Conservation (phyloP, 2,113 vertebrate genomes). For the Caloenas nicobarica region DNA sequence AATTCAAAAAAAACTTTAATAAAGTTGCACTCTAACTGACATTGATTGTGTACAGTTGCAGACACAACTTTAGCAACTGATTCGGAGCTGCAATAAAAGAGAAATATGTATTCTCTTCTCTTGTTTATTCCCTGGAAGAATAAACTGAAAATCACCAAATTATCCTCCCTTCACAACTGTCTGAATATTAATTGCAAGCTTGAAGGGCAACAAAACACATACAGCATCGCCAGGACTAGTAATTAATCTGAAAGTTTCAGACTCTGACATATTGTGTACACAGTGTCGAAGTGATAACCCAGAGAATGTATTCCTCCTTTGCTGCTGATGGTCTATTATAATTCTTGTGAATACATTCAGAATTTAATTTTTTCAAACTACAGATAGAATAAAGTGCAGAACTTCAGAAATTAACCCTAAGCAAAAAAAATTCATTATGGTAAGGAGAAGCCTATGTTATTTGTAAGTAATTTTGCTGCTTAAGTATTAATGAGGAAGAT, state of each 20-base stretch:
- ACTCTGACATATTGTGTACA: constrained; percentile 46
- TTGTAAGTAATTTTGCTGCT: neutral
- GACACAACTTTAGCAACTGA: constrained; percentile 70
- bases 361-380: constrained; percentile 56
- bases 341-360: constrained; percentile 25
- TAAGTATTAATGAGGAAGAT: neutral
- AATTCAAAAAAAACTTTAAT: constrained; percentile 76
- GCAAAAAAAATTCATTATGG: neutral
- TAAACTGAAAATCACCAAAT: constrained; percentile 76
- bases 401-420: constrained; percentile 29
- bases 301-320: constrained; percentile 52
- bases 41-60: constrained; percentile 64
- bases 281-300: constrained; percentile 52
- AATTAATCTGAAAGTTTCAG: constrained; percentile 73
- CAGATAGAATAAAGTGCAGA: constrained; percentile 47
- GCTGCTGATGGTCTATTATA: constrained; percentile 40
- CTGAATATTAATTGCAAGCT: constrained; percentile 76
- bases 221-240: constrained; percentile 62
- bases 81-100: constrained; percentile 56
- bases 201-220: constrained; percentile 70
- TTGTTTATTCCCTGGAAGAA: constrained; percentile 75
- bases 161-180: constrained; percentile 71
- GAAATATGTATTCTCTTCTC: constrained; percentile 44
- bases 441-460: neutral
- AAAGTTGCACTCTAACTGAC: constrained; percentile 76